phyloP scores from a whole-genome alignment of 1,140 invertebrate genomes.

The Anastatus disparis region DNA sequence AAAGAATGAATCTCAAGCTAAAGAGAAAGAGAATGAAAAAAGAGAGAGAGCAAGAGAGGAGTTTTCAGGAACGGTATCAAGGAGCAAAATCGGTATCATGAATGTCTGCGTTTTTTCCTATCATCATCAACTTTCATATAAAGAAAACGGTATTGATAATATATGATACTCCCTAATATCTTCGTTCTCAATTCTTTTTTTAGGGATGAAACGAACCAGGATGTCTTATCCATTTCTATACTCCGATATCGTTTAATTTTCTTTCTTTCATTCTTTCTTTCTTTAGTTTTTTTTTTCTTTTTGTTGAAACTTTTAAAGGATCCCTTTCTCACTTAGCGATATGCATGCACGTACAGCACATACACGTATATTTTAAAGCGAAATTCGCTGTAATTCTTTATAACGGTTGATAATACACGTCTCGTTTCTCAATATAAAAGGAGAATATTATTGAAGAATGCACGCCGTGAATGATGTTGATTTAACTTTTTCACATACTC shows the following conservation, averaged over 20 bases:
- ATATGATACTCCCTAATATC: no score
- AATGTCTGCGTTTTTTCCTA: background rate
- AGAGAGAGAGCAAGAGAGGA: conserved; percentile 49
- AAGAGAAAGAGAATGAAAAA: no score
- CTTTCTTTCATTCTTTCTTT: background rate
- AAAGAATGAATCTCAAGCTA: no score
- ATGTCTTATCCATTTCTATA: no score
- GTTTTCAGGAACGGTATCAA: background rate
- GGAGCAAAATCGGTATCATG: conserved; percentile 1
- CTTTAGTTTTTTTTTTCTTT: background rate
- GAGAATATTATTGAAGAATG: no score
- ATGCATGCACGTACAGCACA: no score
- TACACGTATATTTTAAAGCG: background rate
- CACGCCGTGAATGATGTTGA: no score
- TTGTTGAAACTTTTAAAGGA: no score
- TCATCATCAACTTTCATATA: background rate
- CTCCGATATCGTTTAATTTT: no score
- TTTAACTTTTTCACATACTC: no score
- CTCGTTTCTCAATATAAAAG: no score
- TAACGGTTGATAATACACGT: conserved; percentile 9
- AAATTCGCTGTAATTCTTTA: background rate
- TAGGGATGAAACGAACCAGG: background rate
- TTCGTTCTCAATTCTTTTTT: no score
- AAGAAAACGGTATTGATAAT: background rate
- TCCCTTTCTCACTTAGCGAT: background rate